Evolutionary conservation across 2,888 invertebrate genomes (phyloP).

Genomic region (Disparrhopalites patrizii): DNA sequence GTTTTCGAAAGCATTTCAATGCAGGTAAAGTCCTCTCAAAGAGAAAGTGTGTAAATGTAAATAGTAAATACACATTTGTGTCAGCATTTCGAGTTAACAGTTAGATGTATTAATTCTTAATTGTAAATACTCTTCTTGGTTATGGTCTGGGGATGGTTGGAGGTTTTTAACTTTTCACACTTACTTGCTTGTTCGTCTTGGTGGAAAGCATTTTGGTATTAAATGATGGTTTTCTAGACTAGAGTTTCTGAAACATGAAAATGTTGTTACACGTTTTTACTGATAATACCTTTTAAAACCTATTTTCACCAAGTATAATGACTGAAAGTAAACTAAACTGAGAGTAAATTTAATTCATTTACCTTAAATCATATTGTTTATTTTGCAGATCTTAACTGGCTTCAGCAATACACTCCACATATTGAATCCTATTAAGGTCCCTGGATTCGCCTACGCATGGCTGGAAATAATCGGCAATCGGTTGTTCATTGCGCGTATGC

Average conservation of each 20-base stretch:
- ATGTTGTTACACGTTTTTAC: not conserved
- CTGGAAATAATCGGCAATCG: slow-evolving; percentile 95
- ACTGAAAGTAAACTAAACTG: too few species aligned
- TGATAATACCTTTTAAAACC: not conserved
- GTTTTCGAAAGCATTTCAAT: slow-evolving; percentile 91
- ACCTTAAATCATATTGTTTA: not conserved
- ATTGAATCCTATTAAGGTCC: slow-evolving; percentile 84
- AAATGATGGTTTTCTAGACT: slow-evolving; percentile 16
- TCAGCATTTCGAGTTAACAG: not conserved
- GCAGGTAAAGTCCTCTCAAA: slow-evolving; percentile 60
- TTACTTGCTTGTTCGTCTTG: too few species aligned
- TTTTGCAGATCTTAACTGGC: slow-evolving; percentile 72
- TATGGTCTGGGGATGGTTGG: slow-evolving; percentile 7
- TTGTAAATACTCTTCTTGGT: not conserved
- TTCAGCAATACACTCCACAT: slow-evolving; percentile 95
- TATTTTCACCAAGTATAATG: slow-evolving; percentile 8
- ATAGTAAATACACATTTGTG: not conserved
- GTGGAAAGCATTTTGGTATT: not conserved
- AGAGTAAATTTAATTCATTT: too few species aligned
- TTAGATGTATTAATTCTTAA: too few species aligned
- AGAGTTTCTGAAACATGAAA: slow-evolving; percentile 26
- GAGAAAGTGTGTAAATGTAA: not conserved
- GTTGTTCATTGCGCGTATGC: slow-evolving; percentile 87
- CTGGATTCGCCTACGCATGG: slow-evolving; percentile 98
- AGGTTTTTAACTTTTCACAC: not conserved